Evolutionary conservation across 2,113 vertebrate species (phyloP).

Genomic region (Sylvia atricapilla): DNA sequence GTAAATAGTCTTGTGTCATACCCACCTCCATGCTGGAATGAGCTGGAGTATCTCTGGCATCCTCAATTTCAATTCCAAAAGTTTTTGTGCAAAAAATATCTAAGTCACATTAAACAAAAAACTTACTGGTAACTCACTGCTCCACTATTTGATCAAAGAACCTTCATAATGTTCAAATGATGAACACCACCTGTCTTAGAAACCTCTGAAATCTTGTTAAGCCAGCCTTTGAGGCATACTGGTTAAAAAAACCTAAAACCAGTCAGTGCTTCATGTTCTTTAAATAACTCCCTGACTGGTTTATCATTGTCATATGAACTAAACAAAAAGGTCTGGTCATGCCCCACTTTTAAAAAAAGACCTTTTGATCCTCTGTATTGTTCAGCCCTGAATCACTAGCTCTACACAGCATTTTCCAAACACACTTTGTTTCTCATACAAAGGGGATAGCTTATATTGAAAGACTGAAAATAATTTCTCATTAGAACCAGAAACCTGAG

Average conservation of each 20-base stretch:
- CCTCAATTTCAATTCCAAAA: neutral
- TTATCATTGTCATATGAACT: constrained; percentile 12
- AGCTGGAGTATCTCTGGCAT: constrained; percentile 18
- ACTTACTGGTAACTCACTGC: neutral
- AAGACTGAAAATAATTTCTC: constrained; percentile 26
- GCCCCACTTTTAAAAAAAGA: neutral
- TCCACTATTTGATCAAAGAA: neutral
- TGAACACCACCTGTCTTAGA: neutral
- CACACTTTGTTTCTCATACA: neutral
- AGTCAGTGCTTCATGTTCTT: neutral
- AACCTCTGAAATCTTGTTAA: neutral
- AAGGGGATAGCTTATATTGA: neutral
- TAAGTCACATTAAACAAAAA: neutral
- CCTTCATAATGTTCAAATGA: neutral
- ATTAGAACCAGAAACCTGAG: constrained; percentile 50
- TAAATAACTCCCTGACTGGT: constrained; percentile 32
- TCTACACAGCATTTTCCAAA: constrained; percentile 24
- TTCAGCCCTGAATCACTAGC: neutral
- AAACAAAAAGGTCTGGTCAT: constrained; percentile 49
- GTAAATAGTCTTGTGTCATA: neutral
- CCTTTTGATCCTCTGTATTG: constrained; percentile 13
- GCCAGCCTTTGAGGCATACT: neutral
- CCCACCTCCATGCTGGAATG: neutral
- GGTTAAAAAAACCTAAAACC: neutral
- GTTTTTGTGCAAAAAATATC: neutral